phyloP scores from a whole-genome alignment of 2,113 vertebrate genomes.

The Phylloscopus whistleri region DNA sequence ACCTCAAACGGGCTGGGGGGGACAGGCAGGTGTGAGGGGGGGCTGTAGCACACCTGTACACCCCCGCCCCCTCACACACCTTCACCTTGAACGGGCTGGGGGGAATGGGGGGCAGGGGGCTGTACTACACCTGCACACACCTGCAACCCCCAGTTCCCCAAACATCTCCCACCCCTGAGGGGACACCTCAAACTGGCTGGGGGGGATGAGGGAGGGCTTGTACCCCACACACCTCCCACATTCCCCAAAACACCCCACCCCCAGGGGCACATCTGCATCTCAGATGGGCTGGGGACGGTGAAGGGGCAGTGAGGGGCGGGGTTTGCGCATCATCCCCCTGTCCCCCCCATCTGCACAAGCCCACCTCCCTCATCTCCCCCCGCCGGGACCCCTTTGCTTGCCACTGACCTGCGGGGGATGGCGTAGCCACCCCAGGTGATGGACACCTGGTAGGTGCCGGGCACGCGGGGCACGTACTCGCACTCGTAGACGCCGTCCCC shows the following conservation, averaged over 20 bases:
- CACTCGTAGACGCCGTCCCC: slow-evolving; percentile 85
- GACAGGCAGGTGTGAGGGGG: neutral
- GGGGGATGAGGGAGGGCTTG: too few species aligned
- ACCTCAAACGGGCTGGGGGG: slow-evolving; percentile 75
- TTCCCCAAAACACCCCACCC: neutral
- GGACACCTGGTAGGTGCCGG: slow-evolving; percentile 83
- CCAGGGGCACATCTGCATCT: too few species aligned
- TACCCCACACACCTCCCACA: neutral
- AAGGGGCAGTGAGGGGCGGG: neutral
- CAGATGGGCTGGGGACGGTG: neutral
- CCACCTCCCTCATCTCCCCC: neutral
- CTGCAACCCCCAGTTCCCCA: too few species aligned
- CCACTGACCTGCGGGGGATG: slow-evolving; percentile 87
- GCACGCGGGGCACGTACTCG: slow-evolving; percentile 84
- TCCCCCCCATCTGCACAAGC: too few species aligned
- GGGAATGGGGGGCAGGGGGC: neutral
- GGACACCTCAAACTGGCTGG: neutral
- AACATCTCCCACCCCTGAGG: neutral
- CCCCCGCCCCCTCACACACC: neutral
- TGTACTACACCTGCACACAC: neutral
- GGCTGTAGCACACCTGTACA: neutral
- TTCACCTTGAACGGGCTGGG: rapidly evolving
- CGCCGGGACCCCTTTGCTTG: neutral
- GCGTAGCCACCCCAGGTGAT: slow-evolving; percentile 89
- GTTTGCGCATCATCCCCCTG: rapidly evolving